Evolutionary conservation across 2,888 invertebrate species (phyloP).

Genomic region (Artemia sinica): DNA sequence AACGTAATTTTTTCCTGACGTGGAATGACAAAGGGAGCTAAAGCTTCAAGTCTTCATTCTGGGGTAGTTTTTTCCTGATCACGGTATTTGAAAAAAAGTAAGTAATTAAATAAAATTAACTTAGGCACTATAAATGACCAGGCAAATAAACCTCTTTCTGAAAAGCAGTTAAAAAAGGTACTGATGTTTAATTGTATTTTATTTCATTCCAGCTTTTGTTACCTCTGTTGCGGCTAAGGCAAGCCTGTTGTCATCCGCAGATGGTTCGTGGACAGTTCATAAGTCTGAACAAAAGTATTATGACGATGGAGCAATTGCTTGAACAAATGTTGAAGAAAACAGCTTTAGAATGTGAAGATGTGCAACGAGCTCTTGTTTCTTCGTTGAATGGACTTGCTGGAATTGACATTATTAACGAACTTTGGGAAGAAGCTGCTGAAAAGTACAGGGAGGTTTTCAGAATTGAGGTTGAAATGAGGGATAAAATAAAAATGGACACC

Average conservation of each 20-base stretch:
- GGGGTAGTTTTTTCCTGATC: too few species aligned
- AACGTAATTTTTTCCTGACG: too few species aligned
- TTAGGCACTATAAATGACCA: too few species aligned
- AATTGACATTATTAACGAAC: constrained; percentile 39
- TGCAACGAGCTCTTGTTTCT: constrained; percentile 43
- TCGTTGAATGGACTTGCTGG: constrained; percentile 52
- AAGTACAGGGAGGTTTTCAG: constrained; percentile 43
- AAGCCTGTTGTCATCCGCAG: constrained; percentile 50
- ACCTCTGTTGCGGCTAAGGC: constrained; percentile 36
- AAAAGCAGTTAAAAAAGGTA: too few species aligned
- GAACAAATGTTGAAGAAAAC: constrained; percentile 45
- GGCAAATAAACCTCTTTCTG: too few species aligned
- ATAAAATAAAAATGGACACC: constrained; percentile 42
- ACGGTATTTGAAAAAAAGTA: too few species aligned
- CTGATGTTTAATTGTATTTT: not conserved
- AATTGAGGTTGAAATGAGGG: constrained; percentile 35
- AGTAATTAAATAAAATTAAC: too few species aligned
- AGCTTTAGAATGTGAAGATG: constrained; percentile 43
- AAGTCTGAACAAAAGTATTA: constrained; percentile 36
- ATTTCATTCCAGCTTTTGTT: constrained; percentile 37
- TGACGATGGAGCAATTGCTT: constrained; percentile 46
- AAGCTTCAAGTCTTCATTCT: too few species aligned
- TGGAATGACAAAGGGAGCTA: too few species aligned
- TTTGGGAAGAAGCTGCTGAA: constrained; percentile 40
- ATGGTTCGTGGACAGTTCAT: constrained; percentile 40